Conservation (phyloP, 1,140 invertebrate species). For the Chrysopa pallens region DNA sequence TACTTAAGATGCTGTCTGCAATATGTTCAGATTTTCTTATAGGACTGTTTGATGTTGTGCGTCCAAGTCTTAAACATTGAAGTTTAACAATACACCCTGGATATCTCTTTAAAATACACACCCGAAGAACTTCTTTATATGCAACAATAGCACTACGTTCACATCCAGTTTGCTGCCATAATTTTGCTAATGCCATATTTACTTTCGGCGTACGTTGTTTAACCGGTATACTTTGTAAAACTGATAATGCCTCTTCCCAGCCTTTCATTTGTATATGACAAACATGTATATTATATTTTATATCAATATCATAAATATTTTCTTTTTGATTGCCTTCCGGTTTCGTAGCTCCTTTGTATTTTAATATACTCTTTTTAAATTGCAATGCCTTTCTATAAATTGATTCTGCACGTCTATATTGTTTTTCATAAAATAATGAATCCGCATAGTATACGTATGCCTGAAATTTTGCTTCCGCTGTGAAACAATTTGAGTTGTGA, state of each 20-base stretch:
- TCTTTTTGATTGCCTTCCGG: constrained; percentile 11
- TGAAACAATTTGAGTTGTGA: background rate
- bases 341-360: background rate
- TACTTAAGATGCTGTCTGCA: too few species aligned
- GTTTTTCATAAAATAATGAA: background rate
- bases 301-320: constrained; percentile 33
- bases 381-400: background rate
- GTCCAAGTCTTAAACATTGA: too few species aligned
- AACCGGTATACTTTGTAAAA: constrained; percentile 46
- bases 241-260: constrained; percentile 35
- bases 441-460: background rate
- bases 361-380: background rate
- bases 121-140: constrained; percentile 52
- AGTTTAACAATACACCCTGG: too few species aligned
- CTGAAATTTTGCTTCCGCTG: background rate
- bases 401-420: background rate
- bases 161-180: constrained; percentile 45
- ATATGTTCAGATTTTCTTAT: too few species aligned
- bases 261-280: constrained; percentile 43
- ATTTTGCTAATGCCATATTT: constrained; percentile 41
- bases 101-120: background rate
- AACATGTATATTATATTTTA: constrained; percentile 46
- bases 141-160: constrained; percentile 48
- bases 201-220: constrained; percentile 47
- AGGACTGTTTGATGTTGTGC: too few species aligned